phyloP scores from a whole-genome alignment of 64 coral and sea anemone species.

The Astreopora myriophthalma region DNA sequence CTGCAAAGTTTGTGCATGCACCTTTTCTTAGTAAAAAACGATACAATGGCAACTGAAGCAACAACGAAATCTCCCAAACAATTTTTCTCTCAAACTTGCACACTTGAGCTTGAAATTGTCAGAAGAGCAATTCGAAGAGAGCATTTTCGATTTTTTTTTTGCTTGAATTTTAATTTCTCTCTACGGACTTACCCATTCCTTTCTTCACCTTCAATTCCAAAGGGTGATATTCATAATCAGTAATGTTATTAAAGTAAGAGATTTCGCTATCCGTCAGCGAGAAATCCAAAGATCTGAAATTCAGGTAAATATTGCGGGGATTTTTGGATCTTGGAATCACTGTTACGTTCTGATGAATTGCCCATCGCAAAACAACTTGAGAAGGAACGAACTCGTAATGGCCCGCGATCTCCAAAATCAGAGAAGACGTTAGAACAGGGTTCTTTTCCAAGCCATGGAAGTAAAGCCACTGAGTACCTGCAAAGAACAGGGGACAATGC shows the following conservation, averaged over 20 bases:
- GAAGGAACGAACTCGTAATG: slow-evolving; percentile 94
- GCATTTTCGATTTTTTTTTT: no score
- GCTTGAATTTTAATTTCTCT: neutral
- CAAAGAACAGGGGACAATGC: neutral
- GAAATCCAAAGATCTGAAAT: slow-evolving; percentile 80
- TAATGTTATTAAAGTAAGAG: slow-evolving; percentile 67
- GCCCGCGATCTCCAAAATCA: slow-evolving; percentile 75
- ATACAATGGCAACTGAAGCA: no score
- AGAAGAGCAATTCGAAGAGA: no score
- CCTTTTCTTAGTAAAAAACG: no score
- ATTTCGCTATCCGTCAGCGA: slow-evolving; percentile 77
- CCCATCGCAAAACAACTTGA: slow-evolving; percentile 93
- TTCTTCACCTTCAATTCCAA: slow-evolving; percentile 42
- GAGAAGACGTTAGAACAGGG: slow-evolving; percentile 75
- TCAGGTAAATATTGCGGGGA: slow-evolving; percentile 81
- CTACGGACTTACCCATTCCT: slow-evolving; percentile 54
- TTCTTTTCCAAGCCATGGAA: slow-evolving; percentile 91
- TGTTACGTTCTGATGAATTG: slow-evolving; percentile 92
- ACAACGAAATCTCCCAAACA: no score
- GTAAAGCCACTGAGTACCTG: slow-evolving; percentile 85
- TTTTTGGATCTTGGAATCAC: slow-evolving; percentile 93
- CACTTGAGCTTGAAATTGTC: no score
- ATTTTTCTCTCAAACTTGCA: no score
- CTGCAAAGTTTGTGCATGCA: no score
- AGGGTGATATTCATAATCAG: slow-evolving; percentile 79